Evolutionary conservation across 2,113 vertebrate genomes (phyloP), one percentile per base, ranked within the genome.

Genomic region (Corythornis vintsioides): DNA sequence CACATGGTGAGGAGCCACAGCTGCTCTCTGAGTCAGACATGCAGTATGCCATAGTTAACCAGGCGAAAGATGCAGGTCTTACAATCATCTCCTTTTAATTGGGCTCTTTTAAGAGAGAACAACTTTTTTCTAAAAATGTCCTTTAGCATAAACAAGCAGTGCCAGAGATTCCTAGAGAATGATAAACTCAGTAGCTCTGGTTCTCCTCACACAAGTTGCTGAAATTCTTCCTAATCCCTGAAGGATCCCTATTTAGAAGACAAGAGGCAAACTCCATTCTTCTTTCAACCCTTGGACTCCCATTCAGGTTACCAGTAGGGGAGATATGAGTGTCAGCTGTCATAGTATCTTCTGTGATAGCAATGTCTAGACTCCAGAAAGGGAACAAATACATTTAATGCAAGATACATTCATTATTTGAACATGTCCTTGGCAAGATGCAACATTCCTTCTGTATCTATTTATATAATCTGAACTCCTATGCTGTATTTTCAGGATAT

Each of bases 391-490:
- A 86, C 24, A 81, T 93, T 86, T 74, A 70, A 92, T 78, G 60
- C 56, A 92, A 81, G 79, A 67, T 47, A 82, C 35, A 83, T 86
- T 61, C 28, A 6, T 74, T 83, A 75, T 81, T 65, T 83, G 65
- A 74, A 95, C 90, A 64, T 25, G 40, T 90, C 70, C 65, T 83
- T 93, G 92, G 83, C 83, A 86, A 90, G 76, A 83, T 40, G 65
- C 20, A 74, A 61, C n/a, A 40, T 74, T 88, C 40, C 83, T 65
- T n/a, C 73, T 72, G 35, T 65, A 88, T 90, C 80, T 83, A 60
- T 90, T 81, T 90, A 71, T 43, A 63, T 1, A 8, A 83, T 80
- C 90, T 74, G 35, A 92, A 87, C 78, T 80, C 67, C 64, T 60
- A 57, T 74, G 64, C 69, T 82, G 56, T 76, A 87, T 67, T 93